Percentiles rank a stretch among this genome's conserved stretches.
These are phyloP conservation scores for Odontamblyopus lacepedii DNA, from an alignment of 2,797 vertebrate genomes.

Conservation along the genomic window DNA sequence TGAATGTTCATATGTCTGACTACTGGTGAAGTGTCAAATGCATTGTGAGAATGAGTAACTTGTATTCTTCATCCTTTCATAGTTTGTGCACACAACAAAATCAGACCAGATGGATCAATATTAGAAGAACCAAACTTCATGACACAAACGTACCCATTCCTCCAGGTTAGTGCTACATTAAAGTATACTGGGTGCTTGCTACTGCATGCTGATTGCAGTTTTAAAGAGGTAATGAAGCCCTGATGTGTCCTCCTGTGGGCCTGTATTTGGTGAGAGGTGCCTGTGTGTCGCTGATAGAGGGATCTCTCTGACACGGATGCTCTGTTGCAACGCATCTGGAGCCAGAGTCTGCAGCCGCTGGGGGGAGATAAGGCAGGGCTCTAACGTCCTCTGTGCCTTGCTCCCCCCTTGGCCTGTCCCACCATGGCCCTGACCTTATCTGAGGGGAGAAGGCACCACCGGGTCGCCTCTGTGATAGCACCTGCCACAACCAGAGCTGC, in stretches of 20 bases:
- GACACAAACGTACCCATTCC: conserved; percentile 36
- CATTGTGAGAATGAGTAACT: not conserved
- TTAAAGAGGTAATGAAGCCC: conserved; percentile 88
- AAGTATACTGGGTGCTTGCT: conserved; percentile 60
- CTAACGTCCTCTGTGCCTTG: conserved; percentile 63
- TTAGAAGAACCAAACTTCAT: conserved; percentile 4
- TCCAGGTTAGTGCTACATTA: conserved; percentile 47
- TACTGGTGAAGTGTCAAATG: not conserved
- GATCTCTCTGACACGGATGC: conserved; percentile 83
- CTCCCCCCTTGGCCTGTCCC: conserved; percentile 51
- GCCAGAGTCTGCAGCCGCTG: conserved; percentile 74
- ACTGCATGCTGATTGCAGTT: conserved; percentile 69
- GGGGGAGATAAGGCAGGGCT: conserved; percentile 78
- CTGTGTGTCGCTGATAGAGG: conserved; percentile 88
- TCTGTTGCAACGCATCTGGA: conserved; percentile 72
- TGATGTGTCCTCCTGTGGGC: conserved; percentile 80
- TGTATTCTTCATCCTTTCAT: not conserved
- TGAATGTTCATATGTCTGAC: not conserved
- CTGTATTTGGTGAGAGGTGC: conserved; percentile 78
- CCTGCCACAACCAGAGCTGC: conserved; percentile 75
- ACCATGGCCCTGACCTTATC: conserved; percentile 81
- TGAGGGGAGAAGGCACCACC: conserved; percentile 82
- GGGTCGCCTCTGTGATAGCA: conserved; percentile 80
- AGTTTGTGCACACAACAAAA: not conserved
- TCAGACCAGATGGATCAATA: not conserved